phyloP scores from a whole-genome alignment of 2,888 invertebrate genomes.

The Drosophila kuntzei region DNA sequence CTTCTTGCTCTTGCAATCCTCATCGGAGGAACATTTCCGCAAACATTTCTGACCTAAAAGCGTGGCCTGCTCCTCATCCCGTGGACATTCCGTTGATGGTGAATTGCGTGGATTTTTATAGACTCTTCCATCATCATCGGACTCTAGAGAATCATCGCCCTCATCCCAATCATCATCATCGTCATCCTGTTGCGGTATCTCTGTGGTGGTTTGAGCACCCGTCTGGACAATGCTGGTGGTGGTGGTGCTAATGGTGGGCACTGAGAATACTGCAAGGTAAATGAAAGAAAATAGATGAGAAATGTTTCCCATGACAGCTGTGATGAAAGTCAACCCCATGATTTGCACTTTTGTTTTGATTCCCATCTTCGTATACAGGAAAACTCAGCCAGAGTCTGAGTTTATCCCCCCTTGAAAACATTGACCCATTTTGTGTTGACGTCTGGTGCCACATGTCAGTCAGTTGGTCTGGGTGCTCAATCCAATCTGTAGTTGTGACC shows the following conservation, averaged over 20 bases:
- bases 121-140: slow-evolving; percentile 92
- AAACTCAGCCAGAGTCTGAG: neutral
- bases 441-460: slow-evolving; percentile 43
- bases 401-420: slow-evolving; percentile 64
- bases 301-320: neutral
- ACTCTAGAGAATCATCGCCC: slow-evolving; percentile 87
- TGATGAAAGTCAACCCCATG: slow-evolving; percentile 5
- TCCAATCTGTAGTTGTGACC: slow-evolving; percentile 54
- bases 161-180: slow-evolving; percentile 83
- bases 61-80: slow-evolving; percentile 94
- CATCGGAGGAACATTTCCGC: slow-evolving; percentile 96
- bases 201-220: slow-evolving; percentile 71
- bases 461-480: slow-evolving; percentile 32
- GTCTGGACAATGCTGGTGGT: slow-evolving; percentile 19
- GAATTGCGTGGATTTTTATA: slow-evolving; percentile 96
- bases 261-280: slow-evolving; percentile 66
- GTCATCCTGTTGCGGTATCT: slow-evolving; percentile 82
- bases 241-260: slow-evolving; percentile 64
- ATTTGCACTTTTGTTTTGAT: slow-evolving; percentile 15
- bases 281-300: neutral
- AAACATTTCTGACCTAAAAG: slow-evolving; percentile 94
- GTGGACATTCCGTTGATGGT: slow-evolving; percentile 93
- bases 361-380: slow-evolving; percentile 12
- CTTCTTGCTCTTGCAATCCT: slow-evolving; percentile 98
- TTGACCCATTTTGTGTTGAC: slow-evolving; percentile 77